These are phyloP conservation scores for Neoscelio sp. DNA, from an alignment of 2,888 invertebrate species.

Conservation along the genomic window DNA sequence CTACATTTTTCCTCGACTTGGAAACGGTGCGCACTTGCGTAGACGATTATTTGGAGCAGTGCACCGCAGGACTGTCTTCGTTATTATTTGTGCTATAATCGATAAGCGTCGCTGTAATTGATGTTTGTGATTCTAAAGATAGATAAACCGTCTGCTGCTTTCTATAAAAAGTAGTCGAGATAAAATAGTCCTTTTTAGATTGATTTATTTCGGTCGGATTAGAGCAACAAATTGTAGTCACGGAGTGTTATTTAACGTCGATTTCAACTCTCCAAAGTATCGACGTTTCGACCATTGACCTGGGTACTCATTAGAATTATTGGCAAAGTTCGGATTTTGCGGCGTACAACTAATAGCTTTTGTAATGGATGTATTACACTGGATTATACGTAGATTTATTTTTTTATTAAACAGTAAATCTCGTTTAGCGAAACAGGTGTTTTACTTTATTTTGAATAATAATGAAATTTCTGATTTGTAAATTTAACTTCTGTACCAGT, in stretches of 20 bases:
- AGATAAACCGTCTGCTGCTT: conserved; percentile 3
- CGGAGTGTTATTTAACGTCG: conserved; percentile 10
- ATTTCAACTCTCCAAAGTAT: neutral
- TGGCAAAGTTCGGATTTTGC: neutral
- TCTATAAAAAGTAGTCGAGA: too few relatives aligned
- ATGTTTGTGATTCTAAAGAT: conserved; percentile 10
- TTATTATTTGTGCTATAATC: conserved; percentile 42
- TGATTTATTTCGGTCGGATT: too few relatives aligned
- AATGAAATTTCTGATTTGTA: neutral
- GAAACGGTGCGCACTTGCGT: conserved; percentile 65
- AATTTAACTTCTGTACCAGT: too few relatives aligned
- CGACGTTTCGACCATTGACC: conserved; percentile 19
- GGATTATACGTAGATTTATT: too few relatives aligned
- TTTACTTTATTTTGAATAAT: neutral
- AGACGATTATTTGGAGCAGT: conserved; percentile 56
- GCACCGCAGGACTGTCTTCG: conserved; percentile 32
- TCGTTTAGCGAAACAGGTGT: too few relatives aligned
- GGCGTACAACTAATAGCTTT: too few relatives aligned
- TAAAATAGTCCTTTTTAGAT: too few relatives aligned
- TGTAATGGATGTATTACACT: too few relatives aligned
- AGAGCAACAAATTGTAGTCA: too few relatives aligned
- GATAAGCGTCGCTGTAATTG: conserved; percentile 34
- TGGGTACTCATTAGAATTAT: conserved; percentile 7
- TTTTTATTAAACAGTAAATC: too few relatives aligned
- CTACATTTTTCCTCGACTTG: conserved; percentile 53